Percentiles rank a stretch among this genome's conserved stretches.
Conservation (phyloP, 2,797 vertebrate species). For the Coregonus suidteri region DNA sequence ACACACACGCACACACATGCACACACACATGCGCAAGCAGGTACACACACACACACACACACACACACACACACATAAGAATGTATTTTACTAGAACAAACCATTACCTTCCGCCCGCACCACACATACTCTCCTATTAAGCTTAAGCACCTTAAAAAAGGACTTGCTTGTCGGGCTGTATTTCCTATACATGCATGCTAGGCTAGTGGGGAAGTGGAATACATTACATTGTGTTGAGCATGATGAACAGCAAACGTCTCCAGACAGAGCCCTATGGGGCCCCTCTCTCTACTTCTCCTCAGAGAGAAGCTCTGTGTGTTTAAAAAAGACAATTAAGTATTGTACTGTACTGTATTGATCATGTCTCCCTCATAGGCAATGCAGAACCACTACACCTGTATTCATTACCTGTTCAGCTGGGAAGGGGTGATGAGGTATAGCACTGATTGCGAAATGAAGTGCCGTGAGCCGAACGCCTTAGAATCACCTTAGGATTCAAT, state of each 20-base stretch:
- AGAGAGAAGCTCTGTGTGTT: constrained; percentile 48
- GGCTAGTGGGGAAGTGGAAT: not conserved
- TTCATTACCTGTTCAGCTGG: constrained; percentile 70
- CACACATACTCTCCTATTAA: not conserved
- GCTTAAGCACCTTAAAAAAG: not conserved
- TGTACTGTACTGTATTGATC: constrained; percentile 68
- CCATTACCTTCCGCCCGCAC: not conserved
- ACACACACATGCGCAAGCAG: too few relatives aligned
- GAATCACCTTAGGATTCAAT: constrained; percentile 32
- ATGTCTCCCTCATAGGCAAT: constrained; percentile 66
- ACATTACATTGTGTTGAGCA: constrained; percentile 9
- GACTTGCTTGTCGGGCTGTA: not conserved
- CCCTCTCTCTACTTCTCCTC: constrained; percentile 26
- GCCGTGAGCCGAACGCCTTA: constrained; percentile 33
- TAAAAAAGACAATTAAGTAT: constrained; percentile 70
- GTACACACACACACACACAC: too few relatives aligned
- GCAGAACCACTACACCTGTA: constrained; percentile 72
- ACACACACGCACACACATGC: too few relatives aligned
- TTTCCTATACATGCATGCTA: not conserved
- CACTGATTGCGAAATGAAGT: constrained; percentile 55
- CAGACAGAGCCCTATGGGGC: too few relatives aligned
- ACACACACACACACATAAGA: not conserved
- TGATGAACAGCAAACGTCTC: constrained; percentile 13
- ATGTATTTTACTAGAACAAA: not conserved
- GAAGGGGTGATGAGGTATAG: not conserved